Evolutionary conservation across 2,113 vertebrate species (phyloP).

Genomic region (Mesembrinibis cayennensis): DNA sequence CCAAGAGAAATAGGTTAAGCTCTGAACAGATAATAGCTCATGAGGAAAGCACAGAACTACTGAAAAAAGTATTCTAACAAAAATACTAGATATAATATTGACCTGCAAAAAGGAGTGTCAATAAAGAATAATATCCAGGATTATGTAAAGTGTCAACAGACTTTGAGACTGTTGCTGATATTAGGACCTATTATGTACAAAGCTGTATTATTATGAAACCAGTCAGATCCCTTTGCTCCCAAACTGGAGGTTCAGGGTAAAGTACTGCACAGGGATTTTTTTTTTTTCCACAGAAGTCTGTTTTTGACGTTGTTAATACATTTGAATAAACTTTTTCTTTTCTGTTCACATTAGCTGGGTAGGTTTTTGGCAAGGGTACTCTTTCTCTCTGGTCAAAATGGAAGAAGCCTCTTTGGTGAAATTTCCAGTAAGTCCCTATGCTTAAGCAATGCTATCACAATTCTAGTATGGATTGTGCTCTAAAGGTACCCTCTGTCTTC

Average conservation of each 20-base stretch:
- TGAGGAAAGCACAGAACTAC: background rate
- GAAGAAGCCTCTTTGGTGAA: background rate
- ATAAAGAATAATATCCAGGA: background rate
- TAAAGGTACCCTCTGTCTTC: background rate
- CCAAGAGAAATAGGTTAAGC: background rate
- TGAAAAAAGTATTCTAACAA: background rate
- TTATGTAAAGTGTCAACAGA: rapidly evolving
- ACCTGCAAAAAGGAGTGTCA: background rate
- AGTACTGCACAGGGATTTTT: background rate
- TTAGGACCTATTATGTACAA: background rate
- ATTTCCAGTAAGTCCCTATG: background rate
- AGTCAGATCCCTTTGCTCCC: background rate
- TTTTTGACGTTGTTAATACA: background rate
- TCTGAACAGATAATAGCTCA: background rate
- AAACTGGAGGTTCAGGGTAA: background rate
- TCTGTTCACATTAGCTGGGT: background rate
- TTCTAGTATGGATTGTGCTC: background rate
- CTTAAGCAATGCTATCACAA: background rate
- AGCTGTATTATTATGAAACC: background rate
- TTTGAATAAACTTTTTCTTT: background rate
- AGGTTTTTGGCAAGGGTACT: background rate
- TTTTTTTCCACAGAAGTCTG: background rate
- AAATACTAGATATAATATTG: background rate
- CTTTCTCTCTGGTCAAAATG: background rate
- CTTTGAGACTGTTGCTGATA: background rate